A percentile compares a stretch with the other conserved stretches of the same genome.
Conservation (phyloP, 2,797 vertebrate species). For the Numenius phaeopus region DNA sequence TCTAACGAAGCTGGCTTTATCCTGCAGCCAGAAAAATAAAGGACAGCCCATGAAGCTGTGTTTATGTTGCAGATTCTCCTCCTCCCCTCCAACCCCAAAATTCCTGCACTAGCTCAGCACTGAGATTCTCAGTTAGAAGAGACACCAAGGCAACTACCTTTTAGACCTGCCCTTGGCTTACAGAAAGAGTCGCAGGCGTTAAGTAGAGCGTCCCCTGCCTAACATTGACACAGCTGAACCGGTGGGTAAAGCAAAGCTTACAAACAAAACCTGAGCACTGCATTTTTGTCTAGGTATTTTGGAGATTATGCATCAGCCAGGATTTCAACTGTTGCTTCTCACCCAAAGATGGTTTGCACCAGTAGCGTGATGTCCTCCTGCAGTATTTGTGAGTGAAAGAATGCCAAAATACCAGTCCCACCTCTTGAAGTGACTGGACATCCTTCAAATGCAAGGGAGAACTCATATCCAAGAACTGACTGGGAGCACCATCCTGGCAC, state of each 20-base stretch:
- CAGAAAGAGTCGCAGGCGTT: neutral
- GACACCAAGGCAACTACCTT: neutral
- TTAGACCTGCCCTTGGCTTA: neutral
- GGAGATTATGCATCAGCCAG: neutral
- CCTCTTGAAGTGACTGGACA: neutral
- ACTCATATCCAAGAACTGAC: neutral
- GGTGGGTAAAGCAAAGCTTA: neutral
- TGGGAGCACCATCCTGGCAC: neutral
- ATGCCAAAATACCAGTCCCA: neutral
- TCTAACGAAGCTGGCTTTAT: neutral
- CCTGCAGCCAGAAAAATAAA: neutral
- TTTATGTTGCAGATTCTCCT: neutral
- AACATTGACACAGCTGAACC: neutral
- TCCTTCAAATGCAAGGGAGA: neutral
- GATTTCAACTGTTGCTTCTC: neutral
- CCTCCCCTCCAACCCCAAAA: neutral
- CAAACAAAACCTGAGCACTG: neutral
- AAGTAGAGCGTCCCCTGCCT: neutral
- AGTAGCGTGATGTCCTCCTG: neutral
- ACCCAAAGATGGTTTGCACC: neutral
- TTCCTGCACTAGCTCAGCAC: neutral
- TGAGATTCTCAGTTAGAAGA: neutral
- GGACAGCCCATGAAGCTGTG: neutral
- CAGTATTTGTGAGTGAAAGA: neutral
- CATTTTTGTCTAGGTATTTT: neutral